These are phyloP conservation scores for Drosophila tripunctata DNA, from an alignment of 2,888 invertebrate species.

Conservation along the genomic window DNA sequence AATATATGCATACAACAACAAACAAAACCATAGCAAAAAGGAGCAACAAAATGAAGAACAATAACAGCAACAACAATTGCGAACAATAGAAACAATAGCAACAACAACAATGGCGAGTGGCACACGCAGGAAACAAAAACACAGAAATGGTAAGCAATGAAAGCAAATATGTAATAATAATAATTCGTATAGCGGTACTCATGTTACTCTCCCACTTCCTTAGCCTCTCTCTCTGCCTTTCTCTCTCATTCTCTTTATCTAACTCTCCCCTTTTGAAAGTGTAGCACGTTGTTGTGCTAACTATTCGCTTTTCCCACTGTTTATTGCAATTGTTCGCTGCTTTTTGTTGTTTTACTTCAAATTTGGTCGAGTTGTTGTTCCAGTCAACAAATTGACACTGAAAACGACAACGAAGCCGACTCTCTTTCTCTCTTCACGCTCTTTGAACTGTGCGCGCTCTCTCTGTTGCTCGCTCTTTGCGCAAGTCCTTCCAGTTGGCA, in stretches of 20 bases:
- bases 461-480: conserved; percentile 31
- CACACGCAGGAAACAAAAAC: conserved; percentile 25
- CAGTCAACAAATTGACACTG: conserved; percentile 57
- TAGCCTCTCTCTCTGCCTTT: no score
- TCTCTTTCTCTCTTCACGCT: conserved; percentile 3
- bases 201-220: conserved; percentile 3
- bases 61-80: conserved; percentile 1
- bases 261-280: neutral
- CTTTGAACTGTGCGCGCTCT: neutral
- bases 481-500: conserved; percentile 51
- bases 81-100: conserved; percentile 2
- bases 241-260: neutral
- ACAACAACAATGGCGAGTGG: conserved; percentile 10
- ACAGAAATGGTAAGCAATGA: conserved; percentile 40
- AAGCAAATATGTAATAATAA: conserved; percentile 62
- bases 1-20: conserved; percentile 24
- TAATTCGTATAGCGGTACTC: conserved; percentile 60
- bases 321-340: conserved; percentile 45
- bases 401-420: conserved; percentile 34
- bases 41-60: conserved; percentile 11
- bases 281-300: conserved; percentile 27
- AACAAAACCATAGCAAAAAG: conserved; percentile 15
- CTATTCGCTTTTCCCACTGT: conserved; percentile 41
- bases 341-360: conserved; percentile 36
- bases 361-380: conserved; percentile 43